phyloP scores from a whole-genome alignment of 2,888 invertebrate genomes.

The Mythimna impura region DNA sequence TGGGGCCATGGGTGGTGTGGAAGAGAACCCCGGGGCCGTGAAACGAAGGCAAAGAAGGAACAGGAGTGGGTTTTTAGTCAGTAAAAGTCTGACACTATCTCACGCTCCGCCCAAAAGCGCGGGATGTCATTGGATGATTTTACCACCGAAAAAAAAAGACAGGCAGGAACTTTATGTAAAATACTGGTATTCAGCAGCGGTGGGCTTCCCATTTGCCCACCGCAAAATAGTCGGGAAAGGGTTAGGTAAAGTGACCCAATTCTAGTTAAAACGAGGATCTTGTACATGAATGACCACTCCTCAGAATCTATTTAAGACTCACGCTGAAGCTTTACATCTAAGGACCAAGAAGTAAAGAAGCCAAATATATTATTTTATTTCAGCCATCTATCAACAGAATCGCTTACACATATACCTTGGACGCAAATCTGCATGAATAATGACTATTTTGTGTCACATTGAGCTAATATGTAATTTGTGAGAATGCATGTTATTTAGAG shows the following conservation, averaged over 20 bases:
- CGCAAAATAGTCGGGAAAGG: no score
- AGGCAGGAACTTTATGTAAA: no score
- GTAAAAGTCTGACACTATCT: no score
- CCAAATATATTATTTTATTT: conserved; percentile 37
- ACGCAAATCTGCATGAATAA: conserved; percentile 65
- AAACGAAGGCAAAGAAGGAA: no score
- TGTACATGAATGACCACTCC: background rate
- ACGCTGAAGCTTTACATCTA: background rate
- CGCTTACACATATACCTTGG: conserved; percentile 47
- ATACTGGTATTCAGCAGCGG: no score
- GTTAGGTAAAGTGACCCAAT: background rate
- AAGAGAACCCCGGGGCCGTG: no score
- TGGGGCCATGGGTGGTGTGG: no score
- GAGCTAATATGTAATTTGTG: conserved; percentile 64
- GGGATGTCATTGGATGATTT: no score
- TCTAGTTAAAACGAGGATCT: background rate
- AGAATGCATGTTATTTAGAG: conserved; percentile 59
- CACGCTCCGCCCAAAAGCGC: no score
- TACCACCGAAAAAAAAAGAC: no score
- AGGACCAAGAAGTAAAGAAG: conserved; percentile 13
- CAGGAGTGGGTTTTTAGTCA: no score
- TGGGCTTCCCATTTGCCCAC: no score
- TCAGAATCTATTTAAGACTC: background rate
- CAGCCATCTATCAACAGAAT: conserved; percentile 28
- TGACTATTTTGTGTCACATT: conserved; percentile 65